A percentile compares a stretch with the other conserved stretches of the same genome.
phyloP scores from a whole-genome alignment of 2,888 invertebrate species.

The Myathropa florea region DNA sequence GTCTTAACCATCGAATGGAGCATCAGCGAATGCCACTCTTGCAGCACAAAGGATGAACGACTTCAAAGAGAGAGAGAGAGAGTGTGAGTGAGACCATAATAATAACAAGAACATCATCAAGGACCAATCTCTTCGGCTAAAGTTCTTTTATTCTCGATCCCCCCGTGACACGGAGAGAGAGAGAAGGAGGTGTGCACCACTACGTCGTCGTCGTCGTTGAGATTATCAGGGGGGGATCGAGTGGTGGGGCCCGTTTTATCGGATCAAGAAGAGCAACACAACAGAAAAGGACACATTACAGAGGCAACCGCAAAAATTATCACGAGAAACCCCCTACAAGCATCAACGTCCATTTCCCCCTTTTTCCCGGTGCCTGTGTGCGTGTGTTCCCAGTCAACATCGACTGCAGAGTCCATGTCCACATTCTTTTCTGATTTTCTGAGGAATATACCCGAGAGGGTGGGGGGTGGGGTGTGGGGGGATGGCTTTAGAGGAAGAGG shows the following conservation, averaged over 20 bases:
- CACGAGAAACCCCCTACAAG: constrained; percentile 26
- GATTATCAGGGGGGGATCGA: constrained; percentile 33
- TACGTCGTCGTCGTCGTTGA: constrained; percentile 3
- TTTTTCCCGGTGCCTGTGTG: background rate
- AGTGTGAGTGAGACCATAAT: constrained; percentile 48
- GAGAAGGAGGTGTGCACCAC: background rate
- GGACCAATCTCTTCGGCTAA: constrained; percentile 63
- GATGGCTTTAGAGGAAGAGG: constrained; percentile 19
- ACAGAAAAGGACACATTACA: constrained; percentile 46
- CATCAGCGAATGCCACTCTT: background rate
- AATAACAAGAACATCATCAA: constrained; percentile 66
- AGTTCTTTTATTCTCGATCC: constrained; percentile 26
- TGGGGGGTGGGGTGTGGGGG: background rate
- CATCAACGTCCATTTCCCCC: constrained; percentile 31
- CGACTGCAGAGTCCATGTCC: too few relatives aligned
- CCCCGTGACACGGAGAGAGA: background rate
- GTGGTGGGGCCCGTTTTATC: constrained; percentile 42
- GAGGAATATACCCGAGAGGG: background rate
- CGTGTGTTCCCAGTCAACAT: too few relatives aligned
- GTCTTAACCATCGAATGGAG: background rate
- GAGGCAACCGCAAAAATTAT: constrained; percentile 60
- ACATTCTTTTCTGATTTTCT: background rate
- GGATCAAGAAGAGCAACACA: constrained; percentile 9
- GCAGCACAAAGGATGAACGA: constrained; percentile 37
- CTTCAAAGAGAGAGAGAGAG: constrained; percentile 34